A percentile compares a stretch with the other conserved stretches of the same genome.
phyloP scores from a whole-genome alignment of 2,113 vertebrate species.

The Neotoma lepida region DNA sequence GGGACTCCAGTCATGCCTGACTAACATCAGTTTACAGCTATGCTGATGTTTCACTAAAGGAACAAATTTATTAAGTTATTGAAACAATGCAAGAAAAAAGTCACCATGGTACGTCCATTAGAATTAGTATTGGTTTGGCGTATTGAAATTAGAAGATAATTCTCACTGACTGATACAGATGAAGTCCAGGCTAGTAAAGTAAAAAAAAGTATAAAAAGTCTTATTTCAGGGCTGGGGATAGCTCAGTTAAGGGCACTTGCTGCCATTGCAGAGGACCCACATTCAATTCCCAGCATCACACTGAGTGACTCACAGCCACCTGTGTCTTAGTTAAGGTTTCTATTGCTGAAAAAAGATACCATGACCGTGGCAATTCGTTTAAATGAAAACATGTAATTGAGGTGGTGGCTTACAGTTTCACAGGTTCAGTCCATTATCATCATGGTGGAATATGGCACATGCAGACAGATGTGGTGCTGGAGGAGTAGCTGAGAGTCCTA shows the following conservation, averaged over 20 bases:
- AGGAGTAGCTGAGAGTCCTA: background rate
- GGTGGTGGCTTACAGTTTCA: background rate
- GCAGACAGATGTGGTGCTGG: background rate
- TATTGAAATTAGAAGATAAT: background rate
- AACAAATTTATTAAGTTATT: background rate
- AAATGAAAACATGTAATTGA: background rate
- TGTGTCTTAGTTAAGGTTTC: background rate
- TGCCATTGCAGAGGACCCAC: background rate
- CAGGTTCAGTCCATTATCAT: background rate
- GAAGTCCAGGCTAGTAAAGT: background rate
- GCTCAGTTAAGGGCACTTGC: background rate
- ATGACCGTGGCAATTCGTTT: background rate
- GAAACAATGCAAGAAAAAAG: conserved; percentile 31
- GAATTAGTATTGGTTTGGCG: background rate
- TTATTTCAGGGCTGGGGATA: background rate
- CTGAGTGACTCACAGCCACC: background rate
- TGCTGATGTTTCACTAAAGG: background rate
- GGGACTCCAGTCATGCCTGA: background rate
- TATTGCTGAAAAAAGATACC: background rate
- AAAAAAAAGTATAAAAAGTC: background rate
- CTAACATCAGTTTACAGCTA: background rate
- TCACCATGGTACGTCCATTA: background rate
- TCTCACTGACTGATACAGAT: background rate
- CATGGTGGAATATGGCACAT: rapidly evolving
- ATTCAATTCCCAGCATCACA: background rate